Base-by-base conservation (phyloP, 2,797 vertebrate genomes). In the Chiloscyllium punctatum region DNA sequence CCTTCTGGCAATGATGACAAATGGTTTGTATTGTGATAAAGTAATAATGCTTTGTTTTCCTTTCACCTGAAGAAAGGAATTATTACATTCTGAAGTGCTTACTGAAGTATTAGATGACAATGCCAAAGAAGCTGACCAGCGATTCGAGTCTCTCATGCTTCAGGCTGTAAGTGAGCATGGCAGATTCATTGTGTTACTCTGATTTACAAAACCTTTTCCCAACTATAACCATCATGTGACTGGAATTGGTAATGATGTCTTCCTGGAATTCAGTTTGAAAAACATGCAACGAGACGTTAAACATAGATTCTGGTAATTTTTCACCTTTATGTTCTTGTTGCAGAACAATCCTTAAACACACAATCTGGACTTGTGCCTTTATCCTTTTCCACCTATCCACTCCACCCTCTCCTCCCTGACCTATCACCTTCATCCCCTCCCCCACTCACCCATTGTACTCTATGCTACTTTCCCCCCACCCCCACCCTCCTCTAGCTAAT, bases 21-120 rank as follows among this genome's bases (percentile, higher is more conserved):
- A 91, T 91, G 30, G 53, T 15, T 91, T 66, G 53, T 91, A 66
- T 91, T n/a, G 53, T 91, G 88, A 91, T 62, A 48, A 91, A 62
- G 88, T 18, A 91, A 91, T n/a, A 62, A 91, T 11, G 53, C 37
- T 91, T 91, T 37, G 9, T 66, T 42, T 33, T 90, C 6, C 30
- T n/a, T 62, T 66, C 30, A 62, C 30, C 62, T 15, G 57, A 91
- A n/a, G 88, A 91, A 91, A 21, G 53, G 53, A 57, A 91, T 91
- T 91, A 91, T 91, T 90, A 13, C 9, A 90, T 62, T 62, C 87
- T 57, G 51, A 62, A 53, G 53, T 62, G 87, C 53, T 33, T 90
- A 16, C 87, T 91, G 66, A 91, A 62, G 88, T n/a, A 91, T 91
- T 91, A 66, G 57, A 90, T 62, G 25, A 53, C 30, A 33, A 53